Percentiles rank a stretch among this genome's conserved stretches.
phyloP scores from a whole-genome alignment of 2,113 vertebrate species.

The Xenopus borealis region DNA sequence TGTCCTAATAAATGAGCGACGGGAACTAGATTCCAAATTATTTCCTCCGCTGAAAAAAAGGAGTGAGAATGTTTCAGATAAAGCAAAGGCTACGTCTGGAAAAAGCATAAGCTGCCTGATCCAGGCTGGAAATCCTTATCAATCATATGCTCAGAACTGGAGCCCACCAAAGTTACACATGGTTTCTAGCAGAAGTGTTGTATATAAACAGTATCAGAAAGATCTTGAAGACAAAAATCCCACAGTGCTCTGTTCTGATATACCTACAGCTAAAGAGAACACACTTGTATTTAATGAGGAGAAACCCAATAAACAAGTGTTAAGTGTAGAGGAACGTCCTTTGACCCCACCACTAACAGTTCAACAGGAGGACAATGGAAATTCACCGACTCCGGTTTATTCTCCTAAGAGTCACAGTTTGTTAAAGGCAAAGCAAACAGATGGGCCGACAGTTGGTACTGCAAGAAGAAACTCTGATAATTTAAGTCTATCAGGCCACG shows the following conservation, averaged over 20 bases:
- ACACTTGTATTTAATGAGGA: too few species aligned
- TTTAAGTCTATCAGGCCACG: background rate
- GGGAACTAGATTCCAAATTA: conserved; percentile 43
- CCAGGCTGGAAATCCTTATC: conserved; percentile 51
- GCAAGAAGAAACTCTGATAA: background rate
- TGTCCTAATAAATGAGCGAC: conserved; percentile 46
- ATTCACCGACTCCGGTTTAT: background rate
- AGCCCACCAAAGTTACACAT: conserved; percentile 45
- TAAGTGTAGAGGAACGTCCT: conserved; percentile 41
- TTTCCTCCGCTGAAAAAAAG: conserved; percentile 45
- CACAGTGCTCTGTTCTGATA: conserved; percentile 16
- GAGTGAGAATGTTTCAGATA: conserved; percentile 49
- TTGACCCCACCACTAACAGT: conserved; percentile 1
- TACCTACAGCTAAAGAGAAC: conserved; percentile 43
- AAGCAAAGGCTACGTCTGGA: conserved; percentile 47
- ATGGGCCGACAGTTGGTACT: background rate
- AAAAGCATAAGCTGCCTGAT: conserved; percentile 39
- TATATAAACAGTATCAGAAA: conserved; percentile 40
- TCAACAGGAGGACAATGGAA: conserved; percentile 38
- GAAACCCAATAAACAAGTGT: background rate
- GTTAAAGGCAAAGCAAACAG: background rate
- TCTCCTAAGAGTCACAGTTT: background rate
- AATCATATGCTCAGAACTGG: conserved; percentile 45
- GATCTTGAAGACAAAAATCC: conserved; percentile 39
- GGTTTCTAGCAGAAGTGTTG: background rate